Evolutionary conservation across 2,113 vertebrate genomes (phyloP), one percentile per base, ranked within the genome.

Genomic region (Megalops atlanticus): DNA sequence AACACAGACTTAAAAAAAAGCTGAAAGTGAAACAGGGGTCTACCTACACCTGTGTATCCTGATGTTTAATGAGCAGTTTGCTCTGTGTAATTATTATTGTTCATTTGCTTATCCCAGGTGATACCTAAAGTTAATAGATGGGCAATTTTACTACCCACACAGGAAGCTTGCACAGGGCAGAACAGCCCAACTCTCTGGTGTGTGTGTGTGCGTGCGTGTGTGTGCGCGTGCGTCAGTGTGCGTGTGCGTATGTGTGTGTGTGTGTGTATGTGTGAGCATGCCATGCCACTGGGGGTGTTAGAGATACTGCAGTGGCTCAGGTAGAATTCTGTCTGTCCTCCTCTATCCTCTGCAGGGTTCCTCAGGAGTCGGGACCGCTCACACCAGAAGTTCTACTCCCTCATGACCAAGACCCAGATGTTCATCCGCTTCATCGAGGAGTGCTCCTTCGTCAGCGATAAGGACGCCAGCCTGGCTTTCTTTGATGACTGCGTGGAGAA

Each of bases 381-480:
- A 24, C 96, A 99, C 90, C 98, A 99, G 89, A 98, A 98, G 89
- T 99, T 99, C 90, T 99, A 99, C 90, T 96, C 95, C 0, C 89
- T 97, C 87, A 98, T 99, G 97, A 98, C 96, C 81, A 99, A 98
- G 93, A 99, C 98, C 35, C 98, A 99, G 54, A 99, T 99, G 98
- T 99, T 99, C 85, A 99, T 98, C 89, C 97, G 98, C 41, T 99
- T 99, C 91, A 99, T 99, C 47, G 98, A 99, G 80, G 98, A 99
- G 80, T 99, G 98, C 89, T 99, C 98, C 58, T 99, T 99, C 83
- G 98, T 99, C 92, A 99, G 98, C n/a, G 98, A 99, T 85, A 99
- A 99, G 90, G 97, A 99, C 4, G 95, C 98, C 79, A 98, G 98
- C 87, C 92, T 99, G 84, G 98, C 97, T 0, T 99, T 99, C 93